A percentile compares a stretch with the other conserved stretches of the same genome.
Conservation (phyloP, 2,888 invertebrate species). For the Euzophera pinguis region DNA sequence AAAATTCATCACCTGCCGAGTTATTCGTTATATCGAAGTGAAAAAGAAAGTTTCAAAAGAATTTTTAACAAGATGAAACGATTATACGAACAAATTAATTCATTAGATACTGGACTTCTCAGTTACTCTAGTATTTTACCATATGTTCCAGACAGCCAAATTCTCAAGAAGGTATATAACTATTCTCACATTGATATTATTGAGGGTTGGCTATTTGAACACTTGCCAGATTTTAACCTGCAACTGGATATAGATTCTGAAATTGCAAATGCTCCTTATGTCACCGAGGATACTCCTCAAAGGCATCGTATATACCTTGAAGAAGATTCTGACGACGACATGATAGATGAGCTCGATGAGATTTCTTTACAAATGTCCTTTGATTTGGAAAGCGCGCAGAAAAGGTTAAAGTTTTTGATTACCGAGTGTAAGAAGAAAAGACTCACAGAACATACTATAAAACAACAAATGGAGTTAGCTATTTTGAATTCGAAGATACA, state of each 20-base stretch:
- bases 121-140: conserved; percentile 24
- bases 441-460: conserved; percentile 20
- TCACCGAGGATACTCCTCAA: not conserved
- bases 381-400: conserved; percentile 29
- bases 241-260: not conserved
- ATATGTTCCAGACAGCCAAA: conserved; percentile 26
- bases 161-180: conserved; percentile 31
- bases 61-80: conserved; percentile 32
- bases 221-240: conserved; percentile 10
- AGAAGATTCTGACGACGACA: conserved; percentile 9
- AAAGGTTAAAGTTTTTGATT: conserved; percentile 27
- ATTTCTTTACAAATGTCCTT: conserved; percentile 30
- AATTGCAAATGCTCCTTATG: not conserved
- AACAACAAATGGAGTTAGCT: conserved; percentile 28
- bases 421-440: conserved; percentile 17
- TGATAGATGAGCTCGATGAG: conserved; percentile 14
- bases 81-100: conserved; percentile 36
- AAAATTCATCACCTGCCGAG: conserved; percentile 12
- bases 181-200: conserved; percentile 33
- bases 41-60: conserved; percentile 33
- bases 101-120: conserved; percentile 42
- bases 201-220: conserved; percentile 49
- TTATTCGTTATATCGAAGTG: conserved; percentile 30
- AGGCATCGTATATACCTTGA: not conserved
- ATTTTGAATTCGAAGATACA: conserved; percentile 28